Conservation (phyloP, 2,888 invertebrate genomes). For the Eledone cirrhosa region DNA sequence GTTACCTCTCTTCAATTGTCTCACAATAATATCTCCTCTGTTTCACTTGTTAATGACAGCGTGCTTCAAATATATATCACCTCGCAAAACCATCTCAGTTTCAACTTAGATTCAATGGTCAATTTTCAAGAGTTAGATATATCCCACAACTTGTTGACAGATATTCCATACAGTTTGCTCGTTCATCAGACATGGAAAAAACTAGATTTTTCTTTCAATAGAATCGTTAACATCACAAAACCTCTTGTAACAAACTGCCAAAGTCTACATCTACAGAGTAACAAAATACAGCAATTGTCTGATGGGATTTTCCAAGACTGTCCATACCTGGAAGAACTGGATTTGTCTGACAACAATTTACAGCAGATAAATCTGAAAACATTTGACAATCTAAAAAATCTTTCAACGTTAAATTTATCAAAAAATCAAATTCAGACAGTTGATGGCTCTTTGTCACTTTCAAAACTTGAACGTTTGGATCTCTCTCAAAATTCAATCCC, state of each 20-base stretch:
- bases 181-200: not conserved
- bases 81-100: no score
- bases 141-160: not conserved
- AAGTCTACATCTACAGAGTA: constrained; percentile 29
- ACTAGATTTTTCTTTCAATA: not conserved
- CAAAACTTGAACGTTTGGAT: constrained; percentile 37
- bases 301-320: constrained; percentile 36
- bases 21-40: no score
- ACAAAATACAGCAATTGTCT: constrained; percentile 38
- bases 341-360: constrained; percentile 42
- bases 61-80: no score
- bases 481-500: constrained; percentile 40
- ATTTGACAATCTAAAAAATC: constrained; percentile 29
- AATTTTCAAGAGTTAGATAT: not conserved
- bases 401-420: constrained; percentile 43
- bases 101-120: not conserved
- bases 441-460: constrained; percentile 31
- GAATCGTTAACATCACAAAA: not conserved
- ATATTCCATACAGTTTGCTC: not conserved
- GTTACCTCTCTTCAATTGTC: no score
- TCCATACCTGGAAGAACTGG: constrained; percentile 36
- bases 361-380: constrained; percentile 20
- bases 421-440: constrained; percentile 39
- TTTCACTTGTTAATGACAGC: no score
- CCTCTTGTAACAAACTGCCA: not conserved